Evolutionary conservation across 37 sponge, comb jelly and placozoan genomes (phyloP).

Genomic region (Eunapius fragilis): DNA sequence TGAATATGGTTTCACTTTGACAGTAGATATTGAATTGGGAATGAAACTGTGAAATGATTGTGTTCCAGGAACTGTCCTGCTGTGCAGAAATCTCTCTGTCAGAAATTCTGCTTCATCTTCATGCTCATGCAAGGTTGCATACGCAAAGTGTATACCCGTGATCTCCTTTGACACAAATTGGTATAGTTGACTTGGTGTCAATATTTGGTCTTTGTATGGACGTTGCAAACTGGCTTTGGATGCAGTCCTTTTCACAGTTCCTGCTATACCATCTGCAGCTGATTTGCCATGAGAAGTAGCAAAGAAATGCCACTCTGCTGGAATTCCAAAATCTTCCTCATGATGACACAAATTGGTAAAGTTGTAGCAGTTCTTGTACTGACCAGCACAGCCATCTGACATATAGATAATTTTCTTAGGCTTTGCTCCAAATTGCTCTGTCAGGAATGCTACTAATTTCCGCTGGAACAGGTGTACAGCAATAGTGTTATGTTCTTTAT

Average conservation of each 20-base stretch:
- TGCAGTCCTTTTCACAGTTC: slow-evolving; percentile 64
- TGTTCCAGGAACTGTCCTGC: slow-evolving; percentile 59
- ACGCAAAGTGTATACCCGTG: slow-evolving; percentile 13
- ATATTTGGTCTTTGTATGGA: slow-evolving; percentile 46
- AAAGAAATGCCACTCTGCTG: slow-evolving; percentile 64
- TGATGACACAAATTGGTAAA: too few species aligned
- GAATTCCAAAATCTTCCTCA: slow-evolving; percentile 63
- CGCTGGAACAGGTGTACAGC: slow-evolving; percentile 54
- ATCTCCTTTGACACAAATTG: slow-evolving; percentile 30
- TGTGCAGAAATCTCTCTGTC: slow-evolving; percentile 30
- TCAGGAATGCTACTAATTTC: slow-evolving; percentile 34
- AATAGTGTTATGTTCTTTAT: slow-evolving; percentile 42
- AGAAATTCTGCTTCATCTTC: slow-evolving; percentile 1
- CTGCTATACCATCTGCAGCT: slow-evolving; percentile 69
- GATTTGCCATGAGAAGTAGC: slow-evolving; percentile 65
- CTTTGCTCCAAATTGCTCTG: background rate
- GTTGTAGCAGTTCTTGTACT: slow-evolving; percentile 45
- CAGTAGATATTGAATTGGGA: slow-evolving; percentile 4
- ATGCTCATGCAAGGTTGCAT: slow-evolving; percentile 25
- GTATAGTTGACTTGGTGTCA: slow-evolving; percentile 59
- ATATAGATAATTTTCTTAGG: slow-evolving; percentile 25
- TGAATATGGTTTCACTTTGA: background rate
- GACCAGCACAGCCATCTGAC: slow-evolving; percentile 62
- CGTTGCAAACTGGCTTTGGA: slow-evolving; percentile 47
- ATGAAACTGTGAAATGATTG: slow-evolving; percentile 38